Base-by-base conservation (phyloP, 1,140 invertebrate genomes). In the Orchesella cincta region DNA sequence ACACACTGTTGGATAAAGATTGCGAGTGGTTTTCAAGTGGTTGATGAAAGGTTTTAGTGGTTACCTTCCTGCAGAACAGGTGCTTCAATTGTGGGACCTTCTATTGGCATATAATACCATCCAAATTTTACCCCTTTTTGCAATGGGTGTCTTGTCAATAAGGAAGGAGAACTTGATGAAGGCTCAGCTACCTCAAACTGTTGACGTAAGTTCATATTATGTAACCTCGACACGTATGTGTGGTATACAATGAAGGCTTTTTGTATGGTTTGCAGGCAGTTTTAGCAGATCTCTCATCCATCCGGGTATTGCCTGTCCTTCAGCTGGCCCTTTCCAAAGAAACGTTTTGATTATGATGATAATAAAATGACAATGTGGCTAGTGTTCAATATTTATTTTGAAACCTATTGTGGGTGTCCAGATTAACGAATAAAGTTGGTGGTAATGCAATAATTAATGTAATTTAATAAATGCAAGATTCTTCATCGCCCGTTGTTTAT, bases 11-110 rank as follows among this genome's bases (percentile, higher is more conserved):
- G n/a, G 57, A 85, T 87, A 46, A 80, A 94, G 93, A n/a, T 87
- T 96, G 35, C 90, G 92, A 83, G 90, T 98, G 26, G 94, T 96
- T 1, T 96, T 98, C 84, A 97, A 97, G 85, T 98, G 96, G 96
- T 85, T 98, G 14, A 96, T 98, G 89, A 88, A 95, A 79, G 95
- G 93, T 1, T 98, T 97, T 84, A 97, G 95, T 81, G 96, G 96
- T 0, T 94, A 96, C 84, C 86, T 98, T 67, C 92, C 94, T 0
- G 94, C 94, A 2, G 94, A 97, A 82, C 95, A 98, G 85, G 86
- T 98, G 0, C 86, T 98, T 0, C 90, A 93, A 39, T 86, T 98
- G 12, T 98, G 96, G 96, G 96, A 98, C 85, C 87, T 94, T 77
- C 91, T 98, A 74, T 86, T 98, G 0, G 95, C 93, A 8, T 96